Percentiles rank a stretch among this genome's conserved stretches.
phyloP scores from a whole-genome alignment of 2,888 invertebrate genomes.

The Teleogryllus oceanicus region DNA sequence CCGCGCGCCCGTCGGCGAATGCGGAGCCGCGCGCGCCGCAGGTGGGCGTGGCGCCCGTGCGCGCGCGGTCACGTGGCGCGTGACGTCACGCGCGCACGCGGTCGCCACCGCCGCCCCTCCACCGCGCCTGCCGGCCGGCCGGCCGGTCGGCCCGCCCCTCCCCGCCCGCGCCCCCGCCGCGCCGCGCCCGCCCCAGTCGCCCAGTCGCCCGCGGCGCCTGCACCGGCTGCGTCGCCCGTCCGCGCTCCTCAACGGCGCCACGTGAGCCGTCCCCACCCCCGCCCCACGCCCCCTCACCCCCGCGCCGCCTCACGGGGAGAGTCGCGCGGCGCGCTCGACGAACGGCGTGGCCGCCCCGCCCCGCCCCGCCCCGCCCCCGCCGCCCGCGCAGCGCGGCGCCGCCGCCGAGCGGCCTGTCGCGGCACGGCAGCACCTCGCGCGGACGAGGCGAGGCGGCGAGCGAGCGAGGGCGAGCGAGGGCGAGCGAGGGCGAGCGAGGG shows the following conservation, averaged over 20 bases:
- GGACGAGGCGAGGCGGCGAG: background rate
- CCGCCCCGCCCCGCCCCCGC: constrained; percentile 43
- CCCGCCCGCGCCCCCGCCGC: constrained; percentile 38
- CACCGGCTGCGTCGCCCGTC: constrained; percentile 27
- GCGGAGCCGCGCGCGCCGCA: constrained; percentile 11
- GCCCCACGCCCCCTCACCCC: no score
- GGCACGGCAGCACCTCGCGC: constrained; percentile 31
- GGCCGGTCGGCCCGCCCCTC: constrained; percentile 41
- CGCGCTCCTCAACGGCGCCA: background rate
- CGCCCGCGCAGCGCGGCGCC: constrained; percentile 19
- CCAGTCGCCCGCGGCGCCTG: constrained; percentile 27
- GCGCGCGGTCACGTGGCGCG: constrained; percentile 22
- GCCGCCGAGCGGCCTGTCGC: constrained; percentile 41
- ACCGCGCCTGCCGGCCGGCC: constrained; percentile 31
- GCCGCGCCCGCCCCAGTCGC: constrained; percentile 33
- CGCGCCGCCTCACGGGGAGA: background rate
- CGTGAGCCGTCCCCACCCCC: background rate
- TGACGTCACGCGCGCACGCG: constrained; percentile 22
- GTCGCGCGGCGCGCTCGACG: constrained; percentile 1
- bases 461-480: background rate
- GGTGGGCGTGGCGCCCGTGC: constrained; percentile 18
- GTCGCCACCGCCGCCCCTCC: background rate
- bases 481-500: constrained; percentile 1
- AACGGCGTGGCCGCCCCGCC: constrained; percentile 38
- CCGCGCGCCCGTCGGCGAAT: constrained; percentile 3